These are phyloP conservation scores for Alloscopus bannaensis DNA, from an alignment of 2,888 invertebrate genomes.

Conservation along the genomic window DNA sequence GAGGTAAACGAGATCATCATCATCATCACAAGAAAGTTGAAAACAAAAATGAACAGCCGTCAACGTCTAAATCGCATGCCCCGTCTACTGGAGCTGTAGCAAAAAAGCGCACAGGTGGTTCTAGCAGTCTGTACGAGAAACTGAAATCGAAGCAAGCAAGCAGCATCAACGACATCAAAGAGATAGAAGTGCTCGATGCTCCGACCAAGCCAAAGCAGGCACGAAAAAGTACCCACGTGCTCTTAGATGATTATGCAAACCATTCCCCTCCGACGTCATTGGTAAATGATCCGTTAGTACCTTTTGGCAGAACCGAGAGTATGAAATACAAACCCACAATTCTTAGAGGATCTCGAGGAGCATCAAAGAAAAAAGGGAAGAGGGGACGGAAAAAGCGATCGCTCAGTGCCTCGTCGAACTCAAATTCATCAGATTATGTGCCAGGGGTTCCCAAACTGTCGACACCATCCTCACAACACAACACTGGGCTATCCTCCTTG, in stretches of 20 bases:
- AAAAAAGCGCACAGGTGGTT: constrained; percentile 1
- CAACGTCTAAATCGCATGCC: not conserved
- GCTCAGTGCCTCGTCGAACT: not conserved
- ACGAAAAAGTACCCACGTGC: not conserved
- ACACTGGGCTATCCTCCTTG: not conserved
- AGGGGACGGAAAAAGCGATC: constrained; percentile 21
- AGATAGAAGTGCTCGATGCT: not conserved
- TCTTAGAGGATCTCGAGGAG: not conserved
- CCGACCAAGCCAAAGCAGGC: not conserved
- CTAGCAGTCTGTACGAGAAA: not conserved
- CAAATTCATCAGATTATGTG: constrained; percentile 5
- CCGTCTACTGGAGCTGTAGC: not conserved
- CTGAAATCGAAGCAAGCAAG: no score
- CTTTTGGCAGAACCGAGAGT: no score
- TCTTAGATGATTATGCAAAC: not conserved
- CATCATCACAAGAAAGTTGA: constrained; percentile 7
- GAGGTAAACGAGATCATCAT: constrained; percentile 20
- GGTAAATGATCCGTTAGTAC: not conserved
- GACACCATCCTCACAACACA: not conserved
- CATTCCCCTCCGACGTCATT: not conserved
- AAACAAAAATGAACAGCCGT: constrained; percentile 3
- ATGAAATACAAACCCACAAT: not conserved
- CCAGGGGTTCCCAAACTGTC: not conserved
- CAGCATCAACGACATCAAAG: no score
- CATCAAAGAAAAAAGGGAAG: constrained; percentile 30